Evolutionary conservation across 2,888 invertebrate species (phyloP).

Genomic region (Andricus quercusramuli): DNA sequence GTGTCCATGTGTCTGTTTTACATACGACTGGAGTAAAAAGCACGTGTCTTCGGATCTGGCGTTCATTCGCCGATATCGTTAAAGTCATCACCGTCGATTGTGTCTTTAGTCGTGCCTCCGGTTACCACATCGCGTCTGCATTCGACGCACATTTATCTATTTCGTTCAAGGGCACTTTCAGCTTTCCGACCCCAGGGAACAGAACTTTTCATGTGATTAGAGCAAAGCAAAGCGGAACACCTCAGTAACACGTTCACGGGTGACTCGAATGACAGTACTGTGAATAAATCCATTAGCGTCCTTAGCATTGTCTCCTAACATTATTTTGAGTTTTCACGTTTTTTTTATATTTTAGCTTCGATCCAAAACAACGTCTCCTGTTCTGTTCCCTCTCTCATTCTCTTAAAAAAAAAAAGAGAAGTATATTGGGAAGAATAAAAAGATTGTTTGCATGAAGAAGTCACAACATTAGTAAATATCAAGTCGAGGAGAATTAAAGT

Average conservation of each 20-base stretch:
- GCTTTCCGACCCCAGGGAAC: background rate
- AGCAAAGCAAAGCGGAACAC: slow-evolving; percentile 3
- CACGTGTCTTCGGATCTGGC: background rate
- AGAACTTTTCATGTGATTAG: background rate
- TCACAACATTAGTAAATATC: background rate
- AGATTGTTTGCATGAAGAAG: background rate
- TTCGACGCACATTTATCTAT: background rate
- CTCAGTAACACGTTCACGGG: background rate
- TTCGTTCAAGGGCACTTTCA: slow-evolving; percentile 8
- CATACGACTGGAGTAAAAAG: background rate
- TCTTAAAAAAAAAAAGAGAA: background rate
- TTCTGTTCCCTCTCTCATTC: background rate
- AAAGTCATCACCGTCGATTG: slow-evolving; percentile 4
- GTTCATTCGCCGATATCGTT: background rate
- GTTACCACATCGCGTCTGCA: slow-evolving; percentile 3
- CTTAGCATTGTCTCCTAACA: background rate
- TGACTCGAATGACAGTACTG: background rate
- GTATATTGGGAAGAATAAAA: background rate
- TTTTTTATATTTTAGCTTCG: background rate
- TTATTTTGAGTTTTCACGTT: background rate
- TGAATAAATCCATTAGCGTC: background rate
- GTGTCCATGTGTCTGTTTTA: too few relatives aligned
- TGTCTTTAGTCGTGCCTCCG: slow-evolving; percentile 15
- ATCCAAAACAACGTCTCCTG: background rate
- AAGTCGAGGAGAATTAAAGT: background rate